Conservation (phyloP, 2,797 vertebrate species). For the Tragopan temminckii region DNA sequence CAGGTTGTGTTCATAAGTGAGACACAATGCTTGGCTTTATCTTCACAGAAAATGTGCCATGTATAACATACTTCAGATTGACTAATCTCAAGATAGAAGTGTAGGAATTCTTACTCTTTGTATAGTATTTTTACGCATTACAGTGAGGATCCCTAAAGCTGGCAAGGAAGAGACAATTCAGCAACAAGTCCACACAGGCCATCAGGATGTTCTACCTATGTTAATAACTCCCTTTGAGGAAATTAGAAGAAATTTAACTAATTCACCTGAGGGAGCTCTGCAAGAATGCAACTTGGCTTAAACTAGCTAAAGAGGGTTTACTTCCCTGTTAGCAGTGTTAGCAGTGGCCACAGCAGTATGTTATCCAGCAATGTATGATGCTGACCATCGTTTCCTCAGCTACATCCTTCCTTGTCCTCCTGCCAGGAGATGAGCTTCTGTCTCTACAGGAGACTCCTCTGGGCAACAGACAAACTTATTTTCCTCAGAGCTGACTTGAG, state of each 20-base stretch:
- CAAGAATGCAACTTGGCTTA: not conserved
- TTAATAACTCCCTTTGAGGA: not conserved
- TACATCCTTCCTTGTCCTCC: slow-evolving; percentile 9
- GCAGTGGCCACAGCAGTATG: not conserved
- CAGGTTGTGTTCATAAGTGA: not conserved
- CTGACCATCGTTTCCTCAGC: not conserved
- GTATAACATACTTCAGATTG: not conserved
- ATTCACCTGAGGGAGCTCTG: not conserved
- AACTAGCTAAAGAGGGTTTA: slow-evolving; percentile 4
- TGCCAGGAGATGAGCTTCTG: not conserved
- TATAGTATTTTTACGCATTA: not conserved
- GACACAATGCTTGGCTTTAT: not conserved
- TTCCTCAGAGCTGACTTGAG: not conserved
- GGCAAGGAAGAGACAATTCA: not conserved
- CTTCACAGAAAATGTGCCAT: fast-evolving
- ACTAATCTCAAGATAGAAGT: not conserved
- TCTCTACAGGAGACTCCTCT: not conserved
- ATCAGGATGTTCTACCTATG: not conserved
- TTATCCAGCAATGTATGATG: not conserved
- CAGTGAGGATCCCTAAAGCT: not conserved
- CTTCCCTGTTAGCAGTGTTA: not conserved
- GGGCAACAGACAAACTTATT: not conserved
- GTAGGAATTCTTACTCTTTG: not conserved
- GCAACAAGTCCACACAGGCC: not conserved
- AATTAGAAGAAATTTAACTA: not conserved